phyloP scores from a whole-genome alignment of 2,888 invertebrate species.

The Notodonta dromedarius region DNA sequence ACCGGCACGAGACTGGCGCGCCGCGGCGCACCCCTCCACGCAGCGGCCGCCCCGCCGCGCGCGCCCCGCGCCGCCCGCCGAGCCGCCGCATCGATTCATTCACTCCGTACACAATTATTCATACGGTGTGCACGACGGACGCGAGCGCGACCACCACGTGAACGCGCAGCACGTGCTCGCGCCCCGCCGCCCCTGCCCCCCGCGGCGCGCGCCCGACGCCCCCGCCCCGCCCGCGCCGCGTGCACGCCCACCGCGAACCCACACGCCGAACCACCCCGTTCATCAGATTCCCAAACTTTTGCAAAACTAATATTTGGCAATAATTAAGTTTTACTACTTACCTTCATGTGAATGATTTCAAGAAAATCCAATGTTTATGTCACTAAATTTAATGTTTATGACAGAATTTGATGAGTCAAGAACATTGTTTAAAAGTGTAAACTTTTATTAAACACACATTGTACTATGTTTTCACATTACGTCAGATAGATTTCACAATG shows the following conservation, averaged over 20 bases:
- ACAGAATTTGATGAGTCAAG: neutral
- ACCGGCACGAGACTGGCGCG: slow-evolving; percentile 88
- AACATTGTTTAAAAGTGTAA: neutral
- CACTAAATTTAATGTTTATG: neutral
- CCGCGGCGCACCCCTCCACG: slow-evolving; percentile 77
- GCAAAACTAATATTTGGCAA: slow-evolving; percentile 24
- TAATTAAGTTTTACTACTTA: slow-evolving; percentile 21
- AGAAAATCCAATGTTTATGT: slow-evolving; percentile 10
- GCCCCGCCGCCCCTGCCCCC: slow-evolving; percentile 50
- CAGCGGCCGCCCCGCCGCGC: slow-evolving; percentile 63
- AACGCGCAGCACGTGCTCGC: slow-evolving; percentile 79
- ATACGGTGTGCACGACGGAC: slow-evolving; percentile 77
- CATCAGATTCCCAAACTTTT: slow-evolving; percentile 35
- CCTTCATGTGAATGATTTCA: slow-evolving; percentile 20
- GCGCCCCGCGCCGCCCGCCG: slow-evolving; percentile 59
- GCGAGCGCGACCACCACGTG: slow-evolving; percentile 76
- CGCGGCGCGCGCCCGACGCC: slow-evolving; percentile 49
- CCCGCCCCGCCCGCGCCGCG: slow-evolving; percentile 50
- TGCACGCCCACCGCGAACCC: slow-evolving; percentile 57
- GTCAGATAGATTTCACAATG: neutral
- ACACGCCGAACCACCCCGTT: slow-evolving; percentile 46
- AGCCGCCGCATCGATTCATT: slow-evolving; percentile 82
- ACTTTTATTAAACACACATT: neutral
- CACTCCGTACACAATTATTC: slow-evolving; percentile 82
- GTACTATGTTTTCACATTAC: neutral